These are phyloP conservation scores for Fregata magnificens DNA, from an alignment of 2,113 vertebrate species.

Conservation along the genomic window DNA sequence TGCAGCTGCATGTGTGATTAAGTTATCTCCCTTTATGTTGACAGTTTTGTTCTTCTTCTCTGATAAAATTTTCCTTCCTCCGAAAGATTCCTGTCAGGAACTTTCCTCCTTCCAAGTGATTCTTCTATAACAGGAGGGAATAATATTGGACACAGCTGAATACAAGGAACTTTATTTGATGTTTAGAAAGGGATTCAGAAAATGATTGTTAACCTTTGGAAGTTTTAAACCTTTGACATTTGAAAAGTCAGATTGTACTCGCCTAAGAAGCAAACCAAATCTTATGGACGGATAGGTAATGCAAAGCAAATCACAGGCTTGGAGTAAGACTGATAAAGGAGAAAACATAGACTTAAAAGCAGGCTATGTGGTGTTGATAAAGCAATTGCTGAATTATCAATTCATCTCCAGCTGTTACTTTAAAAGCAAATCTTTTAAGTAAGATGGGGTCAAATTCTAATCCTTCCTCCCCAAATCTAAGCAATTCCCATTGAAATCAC, in stretches of 20 bases:
- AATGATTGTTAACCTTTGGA: background rate
- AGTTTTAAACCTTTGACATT: background rate
- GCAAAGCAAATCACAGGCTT: background rate
- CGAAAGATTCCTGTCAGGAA: background rate
- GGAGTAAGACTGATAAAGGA: background rate
- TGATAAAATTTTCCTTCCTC: background rate
- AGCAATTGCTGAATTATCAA: background rate
- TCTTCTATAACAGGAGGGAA: background rate
- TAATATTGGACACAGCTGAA: background rate
- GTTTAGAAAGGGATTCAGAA: background rate
- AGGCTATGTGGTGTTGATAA: background rate
- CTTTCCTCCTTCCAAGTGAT: background rate
- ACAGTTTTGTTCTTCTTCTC: background rate
- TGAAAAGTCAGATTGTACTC: background rate
- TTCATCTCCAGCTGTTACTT: background rate
- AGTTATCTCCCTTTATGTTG: background rate
- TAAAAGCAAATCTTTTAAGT: background rate
- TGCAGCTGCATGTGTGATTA: background rate
- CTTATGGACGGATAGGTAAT: background rate
- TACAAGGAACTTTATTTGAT: background rate
- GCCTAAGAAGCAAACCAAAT: background rate
- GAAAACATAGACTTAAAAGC: background rate
- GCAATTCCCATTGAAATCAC: background rate
- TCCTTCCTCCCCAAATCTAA: background rate
- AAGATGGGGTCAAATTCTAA: background rate